Percentiles rank a stretch among this genome's conserved stretches.
phyloP scores from a whole-genome alignment of 2,113 vertebrate genomes.

The Balaeniceps rex region DNA sequence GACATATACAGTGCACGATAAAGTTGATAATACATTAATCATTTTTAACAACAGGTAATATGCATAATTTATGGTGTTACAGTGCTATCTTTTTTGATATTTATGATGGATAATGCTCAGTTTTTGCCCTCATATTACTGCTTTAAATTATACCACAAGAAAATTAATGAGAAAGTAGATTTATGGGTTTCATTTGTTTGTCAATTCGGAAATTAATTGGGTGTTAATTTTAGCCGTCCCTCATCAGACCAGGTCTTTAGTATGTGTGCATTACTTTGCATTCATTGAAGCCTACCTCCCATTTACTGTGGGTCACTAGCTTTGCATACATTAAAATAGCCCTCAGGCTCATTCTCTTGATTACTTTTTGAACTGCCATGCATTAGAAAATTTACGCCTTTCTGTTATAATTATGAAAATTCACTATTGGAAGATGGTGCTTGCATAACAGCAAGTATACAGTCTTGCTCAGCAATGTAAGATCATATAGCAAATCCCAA shows the following conservation, averaged over 20 bases:
- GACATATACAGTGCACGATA: conserved; percentile 71
- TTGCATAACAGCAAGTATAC: conserved; percentile 77
- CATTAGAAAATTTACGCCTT: conserved; percentile 93
- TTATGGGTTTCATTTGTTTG: conserved; percentile 99
- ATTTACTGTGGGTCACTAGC: conserved; percentile 97
- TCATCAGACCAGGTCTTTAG: conserved; percentile 90
- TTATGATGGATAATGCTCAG: conserved; percentile 98
- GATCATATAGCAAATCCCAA: conserved; percentile 25
- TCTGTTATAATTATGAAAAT: conserved; percentile 95
- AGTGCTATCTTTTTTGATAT: conserved; percentile 95
- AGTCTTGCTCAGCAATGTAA: not conserved
- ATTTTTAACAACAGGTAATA: conserved; percentile 89
- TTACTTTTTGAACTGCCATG: conserved; percentile 95
- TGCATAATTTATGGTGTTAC: conserved; percentile 89
- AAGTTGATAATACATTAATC: conserved; percentile 86
- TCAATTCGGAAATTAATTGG: conserved; percentile 99
- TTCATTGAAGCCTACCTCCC: conserved; percentile 90
- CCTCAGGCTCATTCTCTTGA: conserved; percentile 94
- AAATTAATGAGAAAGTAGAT: conserved; percentile 99
- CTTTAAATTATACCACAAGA: conserved; percentile 96
- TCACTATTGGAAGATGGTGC: conserved; percentile 79
- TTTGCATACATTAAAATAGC: conserved; percentile 98
- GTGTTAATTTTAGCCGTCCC: conserved; percentile 99
- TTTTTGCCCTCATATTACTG: conserved; percentile 90
- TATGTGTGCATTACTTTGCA: conserved; percentile 89